Evolutionary conservation across 2,888 invertebrate species (phyloP), one percentile per base, ranked within the genome.

Genomic region (Halictus quadricinctus): DNA sequence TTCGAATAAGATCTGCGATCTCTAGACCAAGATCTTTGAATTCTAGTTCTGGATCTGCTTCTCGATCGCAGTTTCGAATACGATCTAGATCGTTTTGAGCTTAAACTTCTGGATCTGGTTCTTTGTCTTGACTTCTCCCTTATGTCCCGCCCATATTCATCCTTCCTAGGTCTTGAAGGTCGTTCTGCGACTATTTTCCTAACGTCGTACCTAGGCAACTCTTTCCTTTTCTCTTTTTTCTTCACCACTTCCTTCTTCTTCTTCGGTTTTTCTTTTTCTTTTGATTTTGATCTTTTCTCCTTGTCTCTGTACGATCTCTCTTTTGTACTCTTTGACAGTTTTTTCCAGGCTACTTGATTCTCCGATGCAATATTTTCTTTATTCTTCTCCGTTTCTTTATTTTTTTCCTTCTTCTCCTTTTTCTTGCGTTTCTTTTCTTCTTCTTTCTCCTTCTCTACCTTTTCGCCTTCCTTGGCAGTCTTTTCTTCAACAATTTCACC

Each of bases 201-300:
- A 15, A 98, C 98, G 95, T 98, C 97, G 94, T 98, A 98, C 5
- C 98, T 96, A 91, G 97, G 97, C 76, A 98, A 95, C 92, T 98
- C 98, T 92, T 97, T 97, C 25, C 97, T 95, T 92, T 97, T 97
- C 79, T 96, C 96, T 87, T 95, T 95, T 89, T 95, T 95, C 83
- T 95, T 95, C 86, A 91, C 88, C 0, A 91, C 87, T 83, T 93
- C 93, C 75, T 94, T 94, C 48, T 88, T 87, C 54, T 94, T 94
- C 84, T 94, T 95, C 54, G 95, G 94, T 58, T 90, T 92, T 46
- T 94, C 94, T 89, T 94, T 93, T 79, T 95, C 94, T 91, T 94
- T 95, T 0, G 94, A 94, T 21, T 92, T 91, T 0, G 94, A 94
- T 13, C 94, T 88, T 72, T 88, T 92, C 43, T 94, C 94, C 21